phyloP scores from a whole-genome alignment of 2,888 invertebrate genomes.

The Ennomos fuscantarius region DNA sequence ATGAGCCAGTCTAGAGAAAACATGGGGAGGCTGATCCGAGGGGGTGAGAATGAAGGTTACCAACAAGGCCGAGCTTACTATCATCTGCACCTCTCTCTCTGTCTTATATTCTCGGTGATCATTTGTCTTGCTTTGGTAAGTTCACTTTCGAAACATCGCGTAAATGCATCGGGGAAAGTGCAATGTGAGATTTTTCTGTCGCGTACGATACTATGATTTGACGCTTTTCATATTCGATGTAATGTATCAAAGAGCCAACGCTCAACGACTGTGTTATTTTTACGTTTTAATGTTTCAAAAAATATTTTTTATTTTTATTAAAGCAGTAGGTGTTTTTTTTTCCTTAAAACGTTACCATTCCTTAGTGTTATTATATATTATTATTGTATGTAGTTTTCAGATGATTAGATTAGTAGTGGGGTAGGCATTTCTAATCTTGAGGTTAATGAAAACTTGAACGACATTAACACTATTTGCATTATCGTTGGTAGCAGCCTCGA shows the following conservation, averaged over 20 bases:
- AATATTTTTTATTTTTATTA: too few species aligned
- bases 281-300: too few species aligned
- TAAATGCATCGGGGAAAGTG: constrained; percentile 68
- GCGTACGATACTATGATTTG: constrained; percentile 45
- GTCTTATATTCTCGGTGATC: constrained; percentile 31
- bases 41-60: constrained; percentile 76
- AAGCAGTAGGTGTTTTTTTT: too few species aligned
- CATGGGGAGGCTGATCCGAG: constrained; percentile 55
- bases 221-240: constrained; percentile 39
- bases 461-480: constrained; percentile 59
- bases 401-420: constrained; percentile 24
- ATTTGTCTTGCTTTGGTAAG: constrained; percentile 54
- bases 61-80: constrained; percentile 75
- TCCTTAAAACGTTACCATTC: background rate
- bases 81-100: constrained; percentile 64
- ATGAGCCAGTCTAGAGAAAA: constrained; percentile 71
- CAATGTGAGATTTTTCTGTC: constrained; percentile 58
- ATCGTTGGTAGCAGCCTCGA: constrained; percentile 48
- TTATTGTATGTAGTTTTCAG: constrained; percentile 49
- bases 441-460: constrained; percentile 70
- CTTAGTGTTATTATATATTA: background rate
- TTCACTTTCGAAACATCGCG: constrained; percentile 68
- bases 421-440: constrained; percentile 51
- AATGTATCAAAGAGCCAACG: constrained; percentile 15
- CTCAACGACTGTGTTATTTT: constrained; percentile 5